Conservation (phyloP, 2,888 invertebrate genomes). For the Stenchaetothrips biformis region DNA sequence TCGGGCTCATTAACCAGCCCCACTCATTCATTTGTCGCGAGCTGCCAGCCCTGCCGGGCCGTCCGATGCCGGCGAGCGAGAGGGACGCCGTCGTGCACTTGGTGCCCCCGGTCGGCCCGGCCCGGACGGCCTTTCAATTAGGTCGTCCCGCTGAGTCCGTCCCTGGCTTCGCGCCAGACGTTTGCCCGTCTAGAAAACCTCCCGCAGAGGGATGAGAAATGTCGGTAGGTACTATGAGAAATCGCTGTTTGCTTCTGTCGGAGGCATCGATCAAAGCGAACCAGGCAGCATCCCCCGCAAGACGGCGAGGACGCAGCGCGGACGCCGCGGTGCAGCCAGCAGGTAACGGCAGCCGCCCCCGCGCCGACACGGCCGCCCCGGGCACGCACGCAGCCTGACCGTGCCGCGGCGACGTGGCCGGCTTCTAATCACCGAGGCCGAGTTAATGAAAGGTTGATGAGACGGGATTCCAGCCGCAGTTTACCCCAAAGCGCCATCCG, state of each 20-base stretch:
- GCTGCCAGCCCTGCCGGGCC: not conserved
- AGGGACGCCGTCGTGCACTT: not conserved
- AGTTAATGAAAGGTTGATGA: constrained; percentile 20
- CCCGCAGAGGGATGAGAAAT: not conserved
- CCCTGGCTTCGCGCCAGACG: not conserved
- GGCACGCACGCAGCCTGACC: not conserved
- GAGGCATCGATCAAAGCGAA: not conserved
- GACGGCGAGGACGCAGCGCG: not conserved
- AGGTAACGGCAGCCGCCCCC: not conserved
- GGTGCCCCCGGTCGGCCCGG: not conserved
- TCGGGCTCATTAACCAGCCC: too few species aligned
- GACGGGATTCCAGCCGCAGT: constrained; percentile 19
- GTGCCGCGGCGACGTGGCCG: not conserved
- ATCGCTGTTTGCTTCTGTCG: not conserved
- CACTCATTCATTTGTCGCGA: not conserved
- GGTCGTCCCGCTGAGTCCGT: not conserved
- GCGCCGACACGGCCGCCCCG: not conserved
- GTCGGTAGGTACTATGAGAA: not conserved
- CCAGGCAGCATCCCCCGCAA: not conserved
- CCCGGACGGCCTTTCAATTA: not conserved
- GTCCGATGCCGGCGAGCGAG: not conserved
- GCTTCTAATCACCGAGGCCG: not conserved
- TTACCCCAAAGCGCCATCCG: constrained; percentile 19
- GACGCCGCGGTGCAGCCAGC: not conserved
- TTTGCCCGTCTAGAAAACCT: not conserved